Evolutionary conservation across 2,113 vertebrate genomes (phyloP), one percentile per base, ranked within the genome.

Genomic region (Aldabrachelys gigantea): DNA sequence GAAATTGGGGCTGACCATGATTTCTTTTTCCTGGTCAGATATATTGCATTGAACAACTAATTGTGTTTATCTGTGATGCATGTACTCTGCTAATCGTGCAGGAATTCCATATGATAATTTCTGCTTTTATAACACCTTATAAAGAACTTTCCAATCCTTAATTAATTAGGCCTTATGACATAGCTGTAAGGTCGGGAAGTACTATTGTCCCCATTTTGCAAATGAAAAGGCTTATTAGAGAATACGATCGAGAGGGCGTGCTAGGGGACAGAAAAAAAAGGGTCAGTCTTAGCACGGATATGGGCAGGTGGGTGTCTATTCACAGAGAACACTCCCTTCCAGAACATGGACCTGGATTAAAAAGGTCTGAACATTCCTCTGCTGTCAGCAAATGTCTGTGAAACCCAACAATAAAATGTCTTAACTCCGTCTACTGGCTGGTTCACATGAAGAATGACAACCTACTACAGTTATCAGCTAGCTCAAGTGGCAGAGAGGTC

Each of bases 91-190:
- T 89, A 49, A 1, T 49, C 78, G 29, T 88, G 69, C 89, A 80
- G 14, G 2, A 5, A 54, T 89, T 80, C 25, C 69, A 14, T 1
- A 1, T 90, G 90, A 75, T 56, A 90, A 19, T 65, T 83, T 53
- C 31, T 76, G 85, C 75, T 80, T 94, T 95, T 83, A 9, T 31
- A 72, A 24, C 79, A 1, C 83, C 94, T 72, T 86, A 94, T 92
- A 52, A 85, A 78, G 22, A 25, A 92, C 89, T 95, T 94, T 84
- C 90, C 92, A 93, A 80, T 29, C 6, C 13, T 82, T 38, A 56
- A 29, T 59, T 82, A 62, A 38, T 93, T 96, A 84, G 29, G 14
- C 65, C 94, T 93, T 94, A 35, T 41, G 80, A 72, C 81, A 41
- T 14, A 88, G 35, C 41, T n/a, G 52, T 52, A 16, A 52, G 52